phyloP scores from a whole-genome alignment of 2,797 vertebrate genomes.

The Danio kyathit region DNA sequence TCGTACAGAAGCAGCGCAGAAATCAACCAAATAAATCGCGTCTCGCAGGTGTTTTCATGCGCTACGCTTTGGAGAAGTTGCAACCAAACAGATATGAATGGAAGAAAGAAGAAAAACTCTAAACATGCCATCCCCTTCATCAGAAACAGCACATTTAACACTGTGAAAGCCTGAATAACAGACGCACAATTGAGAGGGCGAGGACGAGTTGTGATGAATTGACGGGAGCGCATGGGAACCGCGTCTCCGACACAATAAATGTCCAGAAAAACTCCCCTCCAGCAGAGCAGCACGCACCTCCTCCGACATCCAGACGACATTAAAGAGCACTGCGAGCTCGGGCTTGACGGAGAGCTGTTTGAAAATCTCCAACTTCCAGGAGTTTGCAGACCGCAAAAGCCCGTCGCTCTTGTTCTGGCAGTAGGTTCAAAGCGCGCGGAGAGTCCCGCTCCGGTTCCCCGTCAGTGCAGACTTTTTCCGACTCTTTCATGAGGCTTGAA shows the following conservation, averaged over 20 bases:
- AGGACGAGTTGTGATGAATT: conserved; percentile 65
- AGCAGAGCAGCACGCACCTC: conserved; percentile 28
- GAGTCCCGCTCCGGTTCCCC: conserved; percentile 66
- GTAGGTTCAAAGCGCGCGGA: conserved; percentile 72
- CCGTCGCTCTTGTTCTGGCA: conserved; percentile 68
- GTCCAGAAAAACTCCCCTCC: conserved; percentile 48
- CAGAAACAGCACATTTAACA: conserved; percentile 13
- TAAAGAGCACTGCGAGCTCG: conserved; percentile 68
- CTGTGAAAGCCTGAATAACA: conserved; percentile 38
- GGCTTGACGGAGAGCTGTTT: conserved; percentile 75
- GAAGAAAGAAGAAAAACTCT: not conserved
- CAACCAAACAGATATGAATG: not conserved
- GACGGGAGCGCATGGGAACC: conserved; percentile 74
- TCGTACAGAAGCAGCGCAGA: not conserved
- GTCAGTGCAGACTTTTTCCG: conserved; percentile 38
- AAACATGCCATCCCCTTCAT: not conserved
- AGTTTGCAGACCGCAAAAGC: conserved; percentile 75
- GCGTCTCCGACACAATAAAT: conserved; percentile 63
- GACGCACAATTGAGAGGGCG: conserved; percentile 43
- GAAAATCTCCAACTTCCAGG: conserved; percentile 76
- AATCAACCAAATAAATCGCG: not conserved
- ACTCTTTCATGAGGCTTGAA: conserved; percentile 45
- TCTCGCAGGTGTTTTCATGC: conserved; percentile 71
- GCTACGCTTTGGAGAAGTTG: not conserved
- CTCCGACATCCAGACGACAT: conserved; percentile 61